These are phyloP conservation scores for Phocoena phocoena DNA, from an alignment of 2,113 vertebrate species.

Conservation along the genomic window DNA sequence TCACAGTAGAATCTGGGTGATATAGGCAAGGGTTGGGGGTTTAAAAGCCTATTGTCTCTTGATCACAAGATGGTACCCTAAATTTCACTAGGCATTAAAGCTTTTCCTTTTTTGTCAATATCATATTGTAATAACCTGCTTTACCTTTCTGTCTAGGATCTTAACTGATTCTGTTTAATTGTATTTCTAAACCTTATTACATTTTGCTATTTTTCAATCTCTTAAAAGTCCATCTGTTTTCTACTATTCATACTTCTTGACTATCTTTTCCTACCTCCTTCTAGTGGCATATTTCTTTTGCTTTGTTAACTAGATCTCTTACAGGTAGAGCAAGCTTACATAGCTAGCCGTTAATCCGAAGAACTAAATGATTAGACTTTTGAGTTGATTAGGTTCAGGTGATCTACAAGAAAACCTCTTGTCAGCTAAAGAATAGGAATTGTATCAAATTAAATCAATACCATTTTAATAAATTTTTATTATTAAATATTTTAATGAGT, in stretches of 20 bases:
- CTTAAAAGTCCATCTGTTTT: slow-evolving; percentile 5
- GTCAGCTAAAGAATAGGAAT: slow-evolving; percentile 4
- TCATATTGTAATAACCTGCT: background rate
- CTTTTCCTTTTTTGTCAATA: background rate
- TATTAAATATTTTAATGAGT: slow-evolving; percentile 10
- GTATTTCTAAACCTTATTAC: slow-evolving; percentile 4
- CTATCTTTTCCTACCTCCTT: background rate
- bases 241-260: background rate
- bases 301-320: background rate
- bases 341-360: slow-evolving; percentile 30
- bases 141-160: slow-evolving; percentile 3
- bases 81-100: background rate
- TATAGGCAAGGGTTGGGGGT: background rate
- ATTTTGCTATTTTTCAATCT: slow-evolving; percentile 46
- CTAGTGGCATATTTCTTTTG: background rate
- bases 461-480: slow-evolving; percentile 40
- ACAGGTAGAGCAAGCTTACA: background rate
- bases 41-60: slow-evolving; percentile 2
- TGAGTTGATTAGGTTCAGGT: background rate
- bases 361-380: slow-evolving; percentile 3
- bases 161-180: slow-evolving; percentile 49
- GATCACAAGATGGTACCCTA: background rate
- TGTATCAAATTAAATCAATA: slow-evolving; percentile 35
- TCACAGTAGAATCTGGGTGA: slow-evolving; percentile 10
- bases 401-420: slow-evolving; percentile 1